phyloP scores from a whole-genome alignment of 2,797 vertebrate species.

The Arnoldichthys spilopterus region DNA sequence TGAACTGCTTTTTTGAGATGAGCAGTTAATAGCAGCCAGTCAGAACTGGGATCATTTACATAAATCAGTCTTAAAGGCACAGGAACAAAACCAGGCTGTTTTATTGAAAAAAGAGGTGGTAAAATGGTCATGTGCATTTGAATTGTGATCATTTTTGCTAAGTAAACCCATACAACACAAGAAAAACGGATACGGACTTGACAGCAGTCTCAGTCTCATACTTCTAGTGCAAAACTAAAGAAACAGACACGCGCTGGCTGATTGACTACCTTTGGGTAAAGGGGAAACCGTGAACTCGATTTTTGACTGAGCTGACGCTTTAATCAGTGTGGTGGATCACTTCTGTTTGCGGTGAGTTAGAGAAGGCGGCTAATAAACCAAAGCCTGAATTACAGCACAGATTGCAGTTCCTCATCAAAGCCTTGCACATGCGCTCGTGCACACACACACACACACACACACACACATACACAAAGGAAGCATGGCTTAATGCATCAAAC shows the following conservation, averaged over 20 bases:
- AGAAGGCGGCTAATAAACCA: conserved; percentile 32
- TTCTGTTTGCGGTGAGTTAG: conserved; percentile 12
- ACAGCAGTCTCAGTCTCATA: too few species aligned
- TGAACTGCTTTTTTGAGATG: too few species aligned
- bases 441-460: not conserved
- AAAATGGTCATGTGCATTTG: too few species aligned
- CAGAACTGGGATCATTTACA: too few species aligned
- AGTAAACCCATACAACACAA: too few species aligned
- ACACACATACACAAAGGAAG: not conserved
- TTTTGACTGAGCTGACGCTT: not conserved
- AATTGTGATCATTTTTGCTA: too few species aligned
- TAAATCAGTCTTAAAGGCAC: too few species aligned
- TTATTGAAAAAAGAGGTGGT: too few species aligned
- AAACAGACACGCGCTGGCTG: not conserved
- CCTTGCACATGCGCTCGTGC: not conserved
- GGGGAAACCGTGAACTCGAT: not conserved
- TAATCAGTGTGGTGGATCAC: not conserved
- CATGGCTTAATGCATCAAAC: conserved; percentile 24
- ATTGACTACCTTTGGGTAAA: not conserved
- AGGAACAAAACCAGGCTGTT: too few species aligned
- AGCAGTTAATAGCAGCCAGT: too few species aligned
- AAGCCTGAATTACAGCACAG: conserved; percentile 30
- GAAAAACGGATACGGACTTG: too few species aligned
- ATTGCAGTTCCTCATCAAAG: conserved; percentile 15
- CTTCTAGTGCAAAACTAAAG: too few species aligned